Conservation (phyloP, 2,113 vertebrate genomes). For the Perca schrenkii region DNA sequence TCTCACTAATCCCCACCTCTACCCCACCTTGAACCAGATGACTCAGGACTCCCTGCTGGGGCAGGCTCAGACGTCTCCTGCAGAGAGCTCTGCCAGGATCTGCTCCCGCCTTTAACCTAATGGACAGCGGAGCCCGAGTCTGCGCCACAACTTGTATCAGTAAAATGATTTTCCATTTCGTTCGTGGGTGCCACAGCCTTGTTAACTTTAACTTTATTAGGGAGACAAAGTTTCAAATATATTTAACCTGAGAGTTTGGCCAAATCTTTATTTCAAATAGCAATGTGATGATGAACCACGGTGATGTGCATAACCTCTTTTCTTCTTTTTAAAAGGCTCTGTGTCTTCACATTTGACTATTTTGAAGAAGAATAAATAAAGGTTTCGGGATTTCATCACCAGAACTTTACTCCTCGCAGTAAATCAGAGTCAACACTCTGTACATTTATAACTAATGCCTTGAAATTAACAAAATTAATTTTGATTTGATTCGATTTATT, state of each 20-base stretch:
- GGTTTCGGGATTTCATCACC: background rate
- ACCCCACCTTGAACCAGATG: slow-evolving; percentile 6
- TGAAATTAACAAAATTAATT: too few species aligned
- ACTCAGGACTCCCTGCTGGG: background rate
- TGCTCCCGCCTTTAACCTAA: background rate
- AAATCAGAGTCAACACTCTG: background rate
- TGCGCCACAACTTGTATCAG: background rate
- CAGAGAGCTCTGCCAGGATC: background rate
- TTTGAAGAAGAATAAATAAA: background rate
- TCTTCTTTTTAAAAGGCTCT: background rate
- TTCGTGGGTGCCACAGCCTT: background rate
- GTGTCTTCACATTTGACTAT: background rate
- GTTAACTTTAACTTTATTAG: background rate
- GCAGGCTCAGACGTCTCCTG: background rate
- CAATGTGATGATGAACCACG: background rate
- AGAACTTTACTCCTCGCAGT: background rate
- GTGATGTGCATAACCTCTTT: background rate
- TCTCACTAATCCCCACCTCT: background rate
- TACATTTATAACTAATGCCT: too few species aligned
- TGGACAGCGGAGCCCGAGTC: background rate
- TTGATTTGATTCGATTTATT: too few species aligned
- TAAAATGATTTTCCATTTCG: background rate
- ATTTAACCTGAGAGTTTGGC: background rate
- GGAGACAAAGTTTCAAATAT: background rate
- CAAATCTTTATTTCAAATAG: background rate